Evolutionary conservation across 2,113 vertebrate genomes (phyloP), one percentile per base, ranked within the genome.

Genomic region (Cygnus buccinator): DNA sequence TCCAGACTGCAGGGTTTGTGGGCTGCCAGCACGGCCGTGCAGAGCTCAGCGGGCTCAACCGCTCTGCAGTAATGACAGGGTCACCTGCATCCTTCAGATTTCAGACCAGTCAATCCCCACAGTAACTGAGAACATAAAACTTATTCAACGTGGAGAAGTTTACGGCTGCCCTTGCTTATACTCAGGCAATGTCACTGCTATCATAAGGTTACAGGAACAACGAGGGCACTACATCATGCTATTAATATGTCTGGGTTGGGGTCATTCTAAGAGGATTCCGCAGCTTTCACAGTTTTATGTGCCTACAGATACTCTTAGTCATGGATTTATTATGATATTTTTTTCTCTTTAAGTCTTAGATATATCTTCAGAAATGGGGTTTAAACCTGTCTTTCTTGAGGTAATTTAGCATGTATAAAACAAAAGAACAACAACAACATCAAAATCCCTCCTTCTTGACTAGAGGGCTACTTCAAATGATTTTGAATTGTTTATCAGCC

Each of bases 211-310:
- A 93, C 50, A 73, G 77, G 77, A 95, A 89, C 80, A 91, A 76
- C 11, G 5, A 91, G 80, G 77, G 44, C 44, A 73, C 87, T 87
- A 41, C 50, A 73, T 93, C 75, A 58, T 19, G 23, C 58, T 79
- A 39, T 91, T 93, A 94, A 79, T 91, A 50, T 0, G 2, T 79
- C 89, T 89, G 55, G 18, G 84, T 76, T 94, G 52, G 73, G 89
- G 81, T 55, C 4, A 1, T 89, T 93, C 76, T 58, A 91, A 92
- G 91, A 87, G 81, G 89, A 94, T 92, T 95, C 92, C 94, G 62
- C 74, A 96, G 91, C 39, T 94, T 94, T 95, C 93, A 48, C 48
- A 89, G 76, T 95, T 96, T 96, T 91, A 89, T 79, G 74, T 94
- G 74, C 37, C 82, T 94, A 71, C 81, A 89, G 96, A 91, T 87